These are phyloP conservation scores for Centruroides sculpturatus DNA, from an alignment of 1,140 invertebrate species.

Conservation along the genomic window DNA sequence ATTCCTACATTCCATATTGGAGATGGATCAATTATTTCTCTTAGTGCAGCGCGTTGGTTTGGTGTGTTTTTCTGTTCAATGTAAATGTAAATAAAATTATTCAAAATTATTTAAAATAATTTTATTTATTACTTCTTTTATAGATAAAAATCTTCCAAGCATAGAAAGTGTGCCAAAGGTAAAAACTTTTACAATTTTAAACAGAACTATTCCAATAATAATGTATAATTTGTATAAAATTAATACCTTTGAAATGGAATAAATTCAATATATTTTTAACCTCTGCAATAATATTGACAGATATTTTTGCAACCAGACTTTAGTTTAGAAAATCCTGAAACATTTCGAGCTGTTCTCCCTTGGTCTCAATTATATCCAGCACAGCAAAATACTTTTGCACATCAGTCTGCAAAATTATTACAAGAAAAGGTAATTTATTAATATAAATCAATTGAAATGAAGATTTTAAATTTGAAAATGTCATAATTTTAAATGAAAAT, in stretches of 20 bases:
- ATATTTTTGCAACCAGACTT: constrained; percentile 75
- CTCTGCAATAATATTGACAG: constrained; percentile 22
- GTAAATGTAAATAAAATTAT: neutral
- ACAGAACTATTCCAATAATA: too few species aligned
- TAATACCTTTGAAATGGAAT: too few species aligned
- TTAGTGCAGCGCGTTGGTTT: too few species aligned
- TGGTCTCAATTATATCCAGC: constrained; percentile 22
- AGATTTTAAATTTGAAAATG: too few species aligned
- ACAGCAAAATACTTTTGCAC: constrained; percentile 15
- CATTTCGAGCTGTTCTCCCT: constrained; percentile 78
- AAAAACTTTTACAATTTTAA: neutral
- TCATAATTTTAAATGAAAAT: too few species aligned
- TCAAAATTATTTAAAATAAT: neutral
- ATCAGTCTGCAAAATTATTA: constrained; percentile 35
- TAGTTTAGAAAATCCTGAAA: constrained; percentile 59
- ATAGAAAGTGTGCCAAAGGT: constrained; percentile 54
- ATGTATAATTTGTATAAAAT: too few species aligned
- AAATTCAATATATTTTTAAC: too few species aligned
- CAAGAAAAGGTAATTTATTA: constrained; percentile 37
- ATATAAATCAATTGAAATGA: too few species aligned
- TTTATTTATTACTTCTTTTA: constrained; percentile 13
- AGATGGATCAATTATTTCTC: too few species aligned
- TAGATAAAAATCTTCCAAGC: constrained; percentile 37
- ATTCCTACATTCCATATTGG: too few species aligned
- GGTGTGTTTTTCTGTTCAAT: neutral